These are phyloP conservation scores for Basileuterus tristriatus DNA, from an alignment of 2,797 vertebrate genomes.

Conservation along the genomic window DNA sequence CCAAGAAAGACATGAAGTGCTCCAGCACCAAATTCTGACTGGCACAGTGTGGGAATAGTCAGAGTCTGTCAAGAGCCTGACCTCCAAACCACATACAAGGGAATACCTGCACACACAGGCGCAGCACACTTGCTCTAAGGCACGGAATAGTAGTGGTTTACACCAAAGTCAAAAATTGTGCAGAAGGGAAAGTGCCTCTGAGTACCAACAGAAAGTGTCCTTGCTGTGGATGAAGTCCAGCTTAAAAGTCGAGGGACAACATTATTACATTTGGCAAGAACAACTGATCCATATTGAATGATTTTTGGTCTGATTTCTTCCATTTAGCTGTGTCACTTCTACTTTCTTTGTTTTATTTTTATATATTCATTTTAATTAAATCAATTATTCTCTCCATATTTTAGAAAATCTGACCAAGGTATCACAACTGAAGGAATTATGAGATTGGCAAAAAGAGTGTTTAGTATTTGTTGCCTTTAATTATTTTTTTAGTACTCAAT, in stretches of 20 bases:
- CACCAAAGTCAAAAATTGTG: background rate
- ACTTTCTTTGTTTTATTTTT: background rate
- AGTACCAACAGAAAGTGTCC: background rate
- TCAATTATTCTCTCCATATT: background rate
- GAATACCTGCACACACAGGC: background rate
- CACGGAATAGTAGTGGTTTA: background rate
- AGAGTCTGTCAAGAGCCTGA: background rate
- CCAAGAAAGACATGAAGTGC: background rate
- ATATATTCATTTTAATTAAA: background rate
- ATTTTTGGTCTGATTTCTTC: background rate
- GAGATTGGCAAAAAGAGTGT: background rate
- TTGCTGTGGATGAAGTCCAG: background rate
- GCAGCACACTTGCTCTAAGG: background rate
- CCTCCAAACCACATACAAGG: background rate
- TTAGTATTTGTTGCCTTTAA: background rate
- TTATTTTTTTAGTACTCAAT: background rate
- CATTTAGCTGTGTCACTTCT: background rate
- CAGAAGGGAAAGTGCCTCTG: background rate
- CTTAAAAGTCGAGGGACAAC: background rate
- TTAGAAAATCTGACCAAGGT: background rate
- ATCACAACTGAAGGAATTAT: background rate
- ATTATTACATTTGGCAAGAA: background rate
- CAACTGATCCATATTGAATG: background rate
- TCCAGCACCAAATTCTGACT: background rate
- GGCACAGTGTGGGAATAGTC: background rate